Conservation (phyloP, 2,888 invertebrate species). For the Ecliptopera silaceata region DNA sequence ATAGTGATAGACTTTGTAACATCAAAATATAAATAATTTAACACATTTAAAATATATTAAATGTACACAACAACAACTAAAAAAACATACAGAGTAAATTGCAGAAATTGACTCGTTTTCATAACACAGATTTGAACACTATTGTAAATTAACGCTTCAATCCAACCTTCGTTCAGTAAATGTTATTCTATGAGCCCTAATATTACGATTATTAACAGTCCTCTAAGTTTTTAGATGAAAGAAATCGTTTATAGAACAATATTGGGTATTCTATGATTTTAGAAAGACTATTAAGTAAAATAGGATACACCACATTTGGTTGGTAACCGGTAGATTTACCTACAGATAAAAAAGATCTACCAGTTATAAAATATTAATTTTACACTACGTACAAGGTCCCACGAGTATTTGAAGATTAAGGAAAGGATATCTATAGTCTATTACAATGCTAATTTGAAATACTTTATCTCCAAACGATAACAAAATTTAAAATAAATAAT, state of each 20-base stretch:
- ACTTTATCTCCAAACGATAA: slow-evolving; percentile 3
- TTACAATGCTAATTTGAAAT: slow-evolving; percentile 1
- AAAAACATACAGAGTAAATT: slow-evolving; percentile 42
- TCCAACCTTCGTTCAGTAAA: too few species aligned
- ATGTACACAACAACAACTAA: slow-evolving; percentile 48
- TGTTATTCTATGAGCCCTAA: slow-evolving; percentile 14
- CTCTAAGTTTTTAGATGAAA: slow-evolving; percentile 23
- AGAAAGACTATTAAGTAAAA: slow-evolving; percentile 17
- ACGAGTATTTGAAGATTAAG: slow-evolving; percentile 67
- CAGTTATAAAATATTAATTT: slow-evolving; percentile 53
- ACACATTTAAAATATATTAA: slow-evolving; percentile 53
- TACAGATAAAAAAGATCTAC: slow-evolving; percentile 41
- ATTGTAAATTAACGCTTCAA: slow-evolving; percentile 34
- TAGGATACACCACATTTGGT: slow-evolving; percentile 17
- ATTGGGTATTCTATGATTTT: slow-evolving; percentile 20
- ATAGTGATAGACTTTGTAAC: slow-evolving; percentile 44
- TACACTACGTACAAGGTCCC: slow-evolving; percentile 66
- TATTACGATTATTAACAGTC: slow-evolving; percentile 27
- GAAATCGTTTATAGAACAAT: slow-evolving; percentile 11
- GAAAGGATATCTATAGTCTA: slow-evolving; percentile 32
- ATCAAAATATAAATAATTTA: slow-evolving; percentile 51
- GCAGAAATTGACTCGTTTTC: slow-evolving; percentile 68
- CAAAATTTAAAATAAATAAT: background rate
- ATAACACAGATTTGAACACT: slow-evolving; percentile 40
- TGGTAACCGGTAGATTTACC: slow-evolving; percentile 6